A percentile compares a stretch with the other conserved stretches of the same genome.
These are phyloP conservation scores for Ambastaia sidthimunki DNA, from an alignment of 2,797 vertebrate genomes.

Conservation along the genomic window DNA sequence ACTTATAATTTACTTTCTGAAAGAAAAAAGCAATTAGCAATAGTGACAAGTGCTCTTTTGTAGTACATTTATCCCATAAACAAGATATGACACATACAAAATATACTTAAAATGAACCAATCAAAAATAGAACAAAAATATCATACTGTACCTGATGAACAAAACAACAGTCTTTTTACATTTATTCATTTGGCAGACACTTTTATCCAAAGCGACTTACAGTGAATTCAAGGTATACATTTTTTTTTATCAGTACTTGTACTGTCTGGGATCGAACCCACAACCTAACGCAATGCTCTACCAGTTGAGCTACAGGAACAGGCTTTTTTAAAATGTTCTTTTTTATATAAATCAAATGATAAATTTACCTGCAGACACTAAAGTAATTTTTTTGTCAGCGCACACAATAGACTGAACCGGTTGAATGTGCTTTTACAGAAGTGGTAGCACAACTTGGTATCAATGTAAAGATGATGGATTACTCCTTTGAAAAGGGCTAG, in stretches of 20 bases:
- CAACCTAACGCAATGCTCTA: too few species aligned
- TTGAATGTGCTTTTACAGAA: constrained; percentile 31
- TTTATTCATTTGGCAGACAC: too few species aligned
- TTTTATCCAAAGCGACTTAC: too few species aligned
- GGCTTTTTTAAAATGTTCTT: neutral
- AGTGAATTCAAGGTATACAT: too few species aligned
- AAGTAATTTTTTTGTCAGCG: neutral
- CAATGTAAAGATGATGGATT: constrained; percentile 30
- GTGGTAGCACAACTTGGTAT: constrained; percentile 15
- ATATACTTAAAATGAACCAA: neutral
- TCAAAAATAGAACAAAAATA: neutral
- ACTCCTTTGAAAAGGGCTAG: constrained; percentile 16
- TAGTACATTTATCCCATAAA: neutral
- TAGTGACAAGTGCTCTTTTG: neutral
- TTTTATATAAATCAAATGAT: neutral
- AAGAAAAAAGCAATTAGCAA: neutral
- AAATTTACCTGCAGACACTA: neutral
- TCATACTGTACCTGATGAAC: neutral
- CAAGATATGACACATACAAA: neutral
- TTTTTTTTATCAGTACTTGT: too few species aligned
- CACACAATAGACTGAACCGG: neutral
- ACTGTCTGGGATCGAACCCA: too few species aligned
- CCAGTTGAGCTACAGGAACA: too few species aligned
- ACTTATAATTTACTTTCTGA: neutral
- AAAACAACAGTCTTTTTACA: neutral